phyloP scores from a whole-genome alignment of 2,113 vertebrate genomes.

The Varanus salvator region DNA sequence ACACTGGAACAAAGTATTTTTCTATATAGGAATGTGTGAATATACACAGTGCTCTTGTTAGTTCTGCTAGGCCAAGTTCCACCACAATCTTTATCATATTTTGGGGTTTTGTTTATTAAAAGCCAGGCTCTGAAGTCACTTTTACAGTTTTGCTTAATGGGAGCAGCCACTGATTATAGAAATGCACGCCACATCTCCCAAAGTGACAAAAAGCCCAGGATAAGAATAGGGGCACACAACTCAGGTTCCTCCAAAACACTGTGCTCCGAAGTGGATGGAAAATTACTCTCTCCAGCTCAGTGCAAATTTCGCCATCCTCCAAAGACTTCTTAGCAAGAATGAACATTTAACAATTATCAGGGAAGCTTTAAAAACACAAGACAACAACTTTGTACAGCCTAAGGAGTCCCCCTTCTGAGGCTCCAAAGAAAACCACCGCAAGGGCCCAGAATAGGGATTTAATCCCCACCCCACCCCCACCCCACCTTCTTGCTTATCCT shows the following conservation, averaged over 20 bases:
- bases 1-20: constrained; percentile 34
- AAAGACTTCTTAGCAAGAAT: constrained; percentile 47
- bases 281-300: constrained; percentile 39
- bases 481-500: too few relatives aligned
- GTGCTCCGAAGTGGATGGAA: constrained; percentile 40
- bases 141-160: constrained; percentile 75
- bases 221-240: constrained; percentile 48
- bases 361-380: constrained; percentile 47
- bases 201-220: constrained; percentile 4
- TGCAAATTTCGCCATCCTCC: constrained; percentile 2
- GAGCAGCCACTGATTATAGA: constrained; percentile 77
- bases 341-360: constrained; percentile 58
- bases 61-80: constrained; percentile 28
- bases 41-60: constrained; percentile 19
- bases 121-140: constrained; percentile 66
- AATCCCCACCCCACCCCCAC: too few relatives aligned
- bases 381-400: neutral
- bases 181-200: constrained; percentile 50
- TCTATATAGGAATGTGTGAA: neutral
- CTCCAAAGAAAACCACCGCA: constrained; percentile 20
- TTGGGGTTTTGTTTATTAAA: constrained; percentile 55
- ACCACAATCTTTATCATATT: constrained; percentile 56
- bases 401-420: constrained; percentile 45
- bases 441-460: constrained; percentile 48
- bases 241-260: constrained; percentile 32